Evolutionary conservation across 1,140 invertebrate genomes (phyloP).

Genomic region (Drosophila mayri): DNA sequence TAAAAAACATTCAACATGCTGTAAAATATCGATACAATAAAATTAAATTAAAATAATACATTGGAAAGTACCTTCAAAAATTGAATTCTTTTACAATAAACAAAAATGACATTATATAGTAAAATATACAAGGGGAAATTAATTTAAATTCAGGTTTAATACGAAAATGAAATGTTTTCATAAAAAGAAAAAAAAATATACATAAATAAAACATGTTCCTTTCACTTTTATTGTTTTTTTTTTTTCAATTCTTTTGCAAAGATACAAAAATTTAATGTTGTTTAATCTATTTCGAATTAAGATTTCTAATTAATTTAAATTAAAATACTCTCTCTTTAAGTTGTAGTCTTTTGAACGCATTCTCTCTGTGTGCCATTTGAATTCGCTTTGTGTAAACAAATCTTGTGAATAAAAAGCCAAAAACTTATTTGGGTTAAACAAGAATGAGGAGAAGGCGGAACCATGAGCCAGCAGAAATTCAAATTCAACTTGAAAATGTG

Average conservation of each 20-base stretch:
- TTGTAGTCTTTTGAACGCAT: neutral
- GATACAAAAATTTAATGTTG: neutral
- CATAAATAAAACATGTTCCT: neutral
- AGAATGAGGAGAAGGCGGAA: conserved; percentile 29
- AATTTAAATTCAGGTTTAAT: too few species aligned
- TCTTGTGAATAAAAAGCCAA: conserved; percentile 49
- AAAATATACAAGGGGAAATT: too few species aligned
- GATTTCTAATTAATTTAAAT: neutral
- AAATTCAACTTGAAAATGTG: conserved; percentile 42
- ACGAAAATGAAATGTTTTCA: neutral
- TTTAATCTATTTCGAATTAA: neutral
- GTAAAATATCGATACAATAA: neutral
- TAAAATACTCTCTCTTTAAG: neutral
- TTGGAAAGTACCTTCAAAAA: too few species aligned
- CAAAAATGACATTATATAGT: too few species aligned
- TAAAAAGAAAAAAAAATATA: neutral
- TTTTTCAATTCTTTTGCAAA: neutral
- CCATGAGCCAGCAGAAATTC: conserved; percentile 43
- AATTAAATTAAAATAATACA: neutral
- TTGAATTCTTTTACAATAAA: too few species aligned
- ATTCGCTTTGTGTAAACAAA: conserved; percentile 35
- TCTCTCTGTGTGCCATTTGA: conserved; percentile 1
- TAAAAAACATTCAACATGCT: too few species aligned
- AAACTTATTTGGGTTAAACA: conserved; percentile 70
- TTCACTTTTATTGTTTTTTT: conserved; percentile 3